These are phyloP conservation scores for Salvelinus alpinus DNA, from an alignment of 2,113 vertebrate species.

Conservation along the genomic window DNA sequence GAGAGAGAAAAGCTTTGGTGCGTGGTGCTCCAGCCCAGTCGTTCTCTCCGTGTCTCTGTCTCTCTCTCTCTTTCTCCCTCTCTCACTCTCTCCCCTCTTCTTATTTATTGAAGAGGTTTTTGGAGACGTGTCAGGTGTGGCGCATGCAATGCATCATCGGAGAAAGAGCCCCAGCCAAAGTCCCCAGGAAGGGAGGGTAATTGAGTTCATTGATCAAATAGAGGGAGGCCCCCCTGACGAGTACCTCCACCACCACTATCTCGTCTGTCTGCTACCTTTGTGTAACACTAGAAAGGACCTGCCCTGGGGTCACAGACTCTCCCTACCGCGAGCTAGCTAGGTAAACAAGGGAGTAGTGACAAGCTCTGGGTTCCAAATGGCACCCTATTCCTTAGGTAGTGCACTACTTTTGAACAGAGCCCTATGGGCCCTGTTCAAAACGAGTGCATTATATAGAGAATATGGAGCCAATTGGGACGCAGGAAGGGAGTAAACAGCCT, in stretches of 20 bases:
- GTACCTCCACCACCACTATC: conserved; percentile 16
- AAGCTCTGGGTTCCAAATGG: no score
- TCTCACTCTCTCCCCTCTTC: conserved; percentile 39
- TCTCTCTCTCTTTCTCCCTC: neutral
- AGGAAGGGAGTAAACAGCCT: conserved; percentile 7
- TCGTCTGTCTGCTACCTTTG: conserved; percentile 49
- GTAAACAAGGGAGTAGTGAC: conserved; percentile 10
- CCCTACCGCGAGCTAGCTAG: conserved; percentile 22
- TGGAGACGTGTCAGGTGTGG: conserved; percentile 73
- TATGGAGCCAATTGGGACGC: no score
- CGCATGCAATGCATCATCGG: conserved; percentile 73
- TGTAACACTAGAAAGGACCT: conserved; percentile 43
- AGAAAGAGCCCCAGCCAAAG: conserved; percentile 62
- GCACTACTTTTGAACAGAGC: no score
- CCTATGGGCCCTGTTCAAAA: no score
- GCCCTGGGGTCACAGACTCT: conserved; percentile 23
- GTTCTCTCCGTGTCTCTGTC: neutral
- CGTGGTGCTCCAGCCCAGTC: conserved; percentile 6
- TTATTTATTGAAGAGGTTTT: conserved; percentile 82
- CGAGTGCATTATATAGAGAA: no score
- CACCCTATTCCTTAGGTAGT: no score
- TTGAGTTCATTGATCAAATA: conserved; percentile 91
- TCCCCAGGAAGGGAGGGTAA: conserved; percentile 79
- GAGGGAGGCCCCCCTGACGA: conserved; percentile 27
- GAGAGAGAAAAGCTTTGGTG: conserved; percentile 32